Base-by-base conservation (phyloP, 2,888 invertebrate species). In the Yponomeuta sedellus region DNA sequence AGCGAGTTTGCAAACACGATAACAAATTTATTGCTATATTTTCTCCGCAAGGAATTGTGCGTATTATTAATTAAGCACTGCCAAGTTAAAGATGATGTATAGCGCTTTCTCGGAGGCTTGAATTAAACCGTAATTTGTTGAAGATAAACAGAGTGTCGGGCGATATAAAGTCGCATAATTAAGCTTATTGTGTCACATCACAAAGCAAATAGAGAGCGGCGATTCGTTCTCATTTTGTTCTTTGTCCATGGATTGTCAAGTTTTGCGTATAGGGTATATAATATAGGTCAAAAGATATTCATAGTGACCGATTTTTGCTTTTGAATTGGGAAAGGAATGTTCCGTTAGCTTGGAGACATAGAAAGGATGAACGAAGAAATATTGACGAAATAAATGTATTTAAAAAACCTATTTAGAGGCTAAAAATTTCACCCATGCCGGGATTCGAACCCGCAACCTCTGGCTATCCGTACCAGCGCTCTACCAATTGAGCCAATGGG, bases 21-120 rank as follows among this genome's bases (percentile, higher is more conserved):
- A 81, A 78, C 80, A 75, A 74, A 78, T 64, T 64, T 64, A 80
- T 78, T 71, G 77, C 81, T 78, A 79, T 80, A 81, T 82, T 82
- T 78, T 71, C 71, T 70, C 57, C 68, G 69, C 65, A 28, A 68
- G 70, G 72, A 77, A 79, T 77, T 75, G 73, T 70, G 73, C 72
- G 71, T 76, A 69, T 77, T 78, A 79, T 77, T 81, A 82, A 82
- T 81, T 81, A 81, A 77, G 75, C 74, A 44, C 44, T 34, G 44
- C 52, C 64, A 44, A 22, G 64, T 44, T 64, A 64, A 44, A 56
- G 52, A 56, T 64, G 64, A 64, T 64, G 52, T 64, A 64, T 64
- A 64, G 64, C 62, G 59, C 10, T 22, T 10, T 25, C 59, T 20
- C 22, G 59, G 59, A 11, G 25, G 59, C 59, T 25, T 5, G 59